These are phyloP conservation scores for Sapajus apella DNA, from an alignment of 2,113 vertebrate species.

Conservation along the genomic window DNA sequence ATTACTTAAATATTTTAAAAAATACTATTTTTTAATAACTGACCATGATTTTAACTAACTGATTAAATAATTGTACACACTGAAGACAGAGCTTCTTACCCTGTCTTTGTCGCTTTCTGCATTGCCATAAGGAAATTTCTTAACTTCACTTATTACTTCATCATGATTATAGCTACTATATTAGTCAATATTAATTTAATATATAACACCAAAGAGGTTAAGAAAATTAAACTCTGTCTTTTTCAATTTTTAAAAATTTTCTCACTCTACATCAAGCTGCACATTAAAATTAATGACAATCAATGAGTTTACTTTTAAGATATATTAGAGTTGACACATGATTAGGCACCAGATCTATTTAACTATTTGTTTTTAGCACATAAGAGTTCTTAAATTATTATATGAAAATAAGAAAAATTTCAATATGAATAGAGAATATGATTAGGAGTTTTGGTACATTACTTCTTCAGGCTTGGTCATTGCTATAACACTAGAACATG, in stretches of 20 bases:
- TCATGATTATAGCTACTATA: neutral
- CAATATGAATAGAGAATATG: neutral
- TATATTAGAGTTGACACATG: neutral
- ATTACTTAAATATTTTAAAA: neutral
- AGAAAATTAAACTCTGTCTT: neutral
- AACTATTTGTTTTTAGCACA: neutral
- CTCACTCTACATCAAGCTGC: neutral
- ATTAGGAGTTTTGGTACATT: neutral
- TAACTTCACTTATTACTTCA: neutral
- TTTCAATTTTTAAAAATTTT: neutral
- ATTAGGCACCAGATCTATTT: neutral
- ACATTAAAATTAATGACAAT: neutral
- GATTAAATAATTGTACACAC: neutral
- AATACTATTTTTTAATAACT: neutral
- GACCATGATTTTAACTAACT: neutral
- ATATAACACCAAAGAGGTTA: neutral
- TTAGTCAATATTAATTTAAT: neutral
- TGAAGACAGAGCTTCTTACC: neutral
- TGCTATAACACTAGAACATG: neutral
- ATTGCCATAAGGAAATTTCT: neutral
- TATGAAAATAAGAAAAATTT: neutral
- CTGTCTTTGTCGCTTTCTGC: neutral
- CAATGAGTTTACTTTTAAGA: neutral
- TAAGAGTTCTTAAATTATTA: neutral
- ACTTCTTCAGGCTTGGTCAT: neutral